phyloP scores from a whole-genome alignment of 2,113 vertebrate species.

The Brienomyrus brachyistius region DNA sequence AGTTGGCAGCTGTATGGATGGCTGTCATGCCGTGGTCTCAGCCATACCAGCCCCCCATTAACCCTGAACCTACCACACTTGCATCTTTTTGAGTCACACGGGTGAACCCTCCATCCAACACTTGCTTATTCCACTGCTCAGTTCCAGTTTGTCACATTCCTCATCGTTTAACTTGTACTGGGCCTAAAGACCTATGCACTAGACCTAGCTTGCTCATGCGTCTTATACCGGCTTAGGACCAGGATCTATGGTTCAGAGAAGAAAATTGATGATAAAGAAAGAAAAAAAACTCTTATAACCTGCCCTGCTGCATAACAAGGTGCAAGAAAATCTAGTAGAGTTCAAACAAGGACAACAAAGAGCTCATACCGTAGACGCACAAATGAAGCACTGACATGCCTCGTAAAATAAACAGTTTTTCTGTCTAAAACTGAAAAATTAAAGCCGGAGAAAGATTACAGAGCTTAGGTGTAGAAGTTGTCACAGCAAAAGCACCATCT shows the following conservation, averaged over 20 bases:
- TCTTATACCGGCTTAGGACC: not conserved
- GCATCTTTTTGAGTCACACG: not conserved
- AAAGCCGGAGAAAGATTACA: not conserved
- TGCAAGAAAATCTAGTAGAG: not conserved
- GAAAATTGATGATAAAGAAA: not conserved
- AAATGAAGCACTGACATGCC: not conserved
- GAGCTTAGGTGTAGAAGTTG: not conserved
- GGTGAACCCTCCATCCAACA: not conserved
- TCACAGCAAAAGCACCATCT: not conserved
- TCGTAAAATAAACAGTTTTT: not conserved
- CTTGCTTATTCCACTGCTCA: not conserved
- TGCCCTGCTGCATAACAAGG: not conserved
- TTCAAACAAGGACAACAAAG: not conserved
- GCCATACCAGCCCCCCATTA: not conserved
- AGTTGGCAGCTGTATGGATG: not conserved
- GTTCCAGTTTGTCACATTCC: not conserved
- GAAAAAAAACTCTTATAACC: not conserved
- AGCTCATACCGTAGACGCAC: no score
- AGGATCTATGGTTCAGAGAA: not conserved
- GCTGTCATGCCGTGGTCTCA: not conserved
- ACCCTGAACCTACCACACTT: not conserved
- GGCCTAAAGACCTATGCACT: not conserved
- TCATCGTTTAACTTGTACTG: not conserved
- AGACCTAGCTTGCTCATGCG: not conserved
- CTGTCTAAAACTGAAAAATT: not conserved